Evolutionary conservation across 37 sponge, comb jelly and placozoan species (phyloP).

Genomic region (Corticium candelabrum): DNA sequence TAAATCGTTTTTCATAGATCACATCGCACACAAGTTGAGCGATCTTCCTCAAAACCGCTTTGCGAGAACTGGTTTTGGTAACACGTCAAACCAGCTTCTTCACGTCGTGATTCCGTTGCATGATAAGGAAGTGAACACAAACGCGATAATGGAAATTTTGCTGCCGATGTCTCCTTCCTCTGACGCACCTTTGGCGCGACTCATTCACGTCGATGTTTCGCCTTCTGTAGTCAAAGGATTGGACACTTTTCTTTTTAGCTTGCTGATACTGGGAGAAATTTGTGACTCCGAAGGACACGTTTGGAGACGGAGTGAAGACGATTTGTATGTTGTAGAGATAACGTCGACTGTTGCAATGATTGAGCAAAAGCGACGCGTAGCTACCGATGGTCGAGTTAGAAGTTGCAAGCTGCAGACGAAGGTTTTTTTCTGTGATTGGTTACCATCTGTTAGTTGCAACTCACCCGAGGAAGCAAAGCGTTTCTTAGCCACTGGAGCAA

Average conservation of each 20-base stretch:
- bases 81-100: background rate
- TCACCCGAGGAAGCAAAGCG: background rate
- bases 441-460: background rate
- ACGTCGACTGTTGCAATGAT: background rate
- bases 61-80: background rate
- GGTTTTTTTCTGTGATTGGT: background rate
- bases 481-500: too few relatives aligned
- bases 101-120: background rate
- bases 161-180: background rate
- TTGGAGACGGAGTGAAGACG: background rate
- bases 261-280: background rate
- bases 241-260: background rate
- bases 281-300: background rate
- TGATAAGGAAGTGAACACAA: background rate
- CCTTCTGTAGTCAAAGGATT: background rate
- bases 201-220: background rate
- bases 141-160: background rate
- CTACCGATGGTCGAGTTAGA: too few relatives aligned
- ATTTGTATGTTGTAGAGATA: background rate
- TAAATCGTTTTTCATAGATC: background rate
- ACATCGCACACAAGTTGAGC: background rate
- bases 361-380: background rate
- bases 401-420: background rate
- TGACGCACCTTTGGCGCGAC: background rate
- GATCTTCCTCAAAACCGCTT: background rate